Evolutionary conservation across 1,140 invertebrate species (phyloP).

Genomic region (Whitmania pigra): DNA sequence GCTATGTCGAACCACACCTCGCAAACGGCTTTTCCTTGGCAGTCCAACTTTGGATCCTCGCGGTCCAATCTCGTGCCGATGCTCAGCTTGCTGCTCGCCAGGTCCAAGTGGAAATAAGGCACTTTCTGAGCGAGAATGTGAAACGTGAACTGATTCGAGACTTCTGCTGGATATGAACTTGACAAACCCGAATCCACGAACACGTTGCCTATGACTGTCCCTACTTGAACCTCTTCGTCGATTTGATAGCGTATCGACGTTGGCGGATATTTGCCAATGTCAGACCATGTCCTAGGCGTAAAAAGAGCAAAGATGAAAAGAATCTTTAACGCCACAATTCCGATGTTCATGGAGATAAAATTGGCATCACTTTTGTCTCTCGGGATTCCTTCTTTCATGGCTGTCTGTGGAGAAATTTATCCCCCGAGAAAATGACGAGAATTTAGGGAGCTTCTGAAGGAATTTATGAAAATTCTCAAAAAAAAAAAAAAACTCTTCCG

Average conservation of each 20-base stretch:
- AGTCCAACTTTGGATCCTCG: slow-evolving; percentile 5
- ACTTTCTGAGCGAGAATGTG: slow-evolving; percentile 13
- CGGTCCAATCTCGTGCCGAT: slow-evolving; percentile 18
- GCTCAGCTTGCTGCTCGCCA: slow-evolving; percentile 5
- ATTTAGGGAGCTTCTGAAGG: too few relatives aligned
- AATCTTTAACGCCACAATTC: too few relatives aligned
- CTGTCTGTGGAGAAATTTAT: too few relatives aligned
- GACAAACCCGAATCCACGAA: slow-evolving; percentile 8
- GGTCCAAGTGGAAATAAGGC: slow-evolving; percentile 13
- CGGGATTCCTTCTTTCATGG: too few relatives aligned
- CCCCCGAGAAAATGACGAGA: too few relatives aligned
- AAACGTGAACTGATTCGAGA: slow-evolving; percentile 9
- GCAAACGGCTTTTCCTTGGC: slow-evolving; percentile 9
- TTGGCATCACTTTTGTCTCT: too few relatives aligned
- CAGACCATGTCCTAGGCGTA: neutral
- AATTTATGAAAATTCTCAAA: too few relatives aligned
- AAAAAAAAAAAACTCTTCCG: too few relatives aligned
- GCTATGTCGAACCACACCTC: slow-evolving; percentile 16
- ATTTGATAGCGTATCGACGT: slow-evolving; percentile 18
- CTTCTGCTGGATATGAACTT: slow-evolving; percentile 1
- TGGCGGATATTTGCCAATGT: neutral
- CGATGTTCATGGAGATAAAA: too few relatives aligned
- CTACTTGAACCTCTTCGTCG: slow-evolving; percentile 19
- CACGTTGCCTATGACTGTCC: slow-evolving; percentile 21
- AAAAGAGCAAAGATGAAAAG: too few relatives aligned